These are phyloP conservation scores for Naja naja DNA, from an alignment of 2,113 vertebrate species.

Conservation along the genomic window DNA sequence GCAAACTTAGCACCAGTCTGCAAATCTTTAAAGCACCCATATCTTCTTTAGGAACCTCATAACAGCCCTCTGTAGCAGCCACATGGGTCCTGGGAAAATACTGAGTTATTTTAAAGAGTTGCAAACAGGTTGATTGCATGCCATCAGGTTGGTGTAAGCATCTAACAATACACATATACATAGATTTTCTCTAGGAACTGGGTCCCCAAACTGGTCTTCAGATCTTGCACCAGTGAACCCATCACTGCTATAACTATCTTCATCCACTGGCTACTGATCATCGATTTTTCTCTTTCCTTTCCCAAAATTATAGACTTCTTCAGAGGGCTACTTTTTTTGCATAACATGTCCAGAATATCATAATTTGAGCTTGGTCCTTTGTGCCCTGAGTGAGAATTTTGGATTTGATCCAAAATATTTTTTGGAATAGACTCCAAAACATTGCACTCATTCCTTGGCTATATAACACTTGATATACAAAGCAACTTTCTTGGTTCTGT, in stretches of 20 bases:
- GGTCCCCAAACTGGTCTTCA: neutral
- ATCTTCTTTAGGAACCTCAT: neutral
- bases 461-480: neutral
- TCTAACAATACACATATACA: neutral
- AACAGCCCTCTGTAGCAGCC: neutral
- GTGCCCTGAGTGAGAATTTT: neutral
- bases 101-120: neutral
- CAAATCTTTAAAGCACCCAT: neutral
- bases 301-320: neutral
- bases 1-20: neutral
- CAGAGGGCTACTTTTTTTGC: neutral
- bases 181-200: neutral
- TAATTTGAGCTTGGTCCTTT: neutral
- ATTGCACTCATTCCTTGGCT: neutral
- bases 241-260: neutral
- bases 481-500: slow-evolving; percentile 19
- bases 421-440: neutral
- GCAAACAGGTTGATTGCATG: neutral
- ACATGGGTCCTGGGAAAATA: neutral
- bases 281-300: neutral
- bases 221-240: neutral
- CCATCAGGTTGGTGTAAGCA: neutral
- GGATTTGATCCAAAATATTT: neutral
- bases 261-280: neutral
- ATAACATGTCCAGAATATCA: neutral